Percentiles rank a stretch among this genome's conserved stretches.
These are phyloP conservation scores for Centropus bengalensis DNA, from an alignment of 2,113 vertebrate genomes.

Conservation along the genomic window DNA sequence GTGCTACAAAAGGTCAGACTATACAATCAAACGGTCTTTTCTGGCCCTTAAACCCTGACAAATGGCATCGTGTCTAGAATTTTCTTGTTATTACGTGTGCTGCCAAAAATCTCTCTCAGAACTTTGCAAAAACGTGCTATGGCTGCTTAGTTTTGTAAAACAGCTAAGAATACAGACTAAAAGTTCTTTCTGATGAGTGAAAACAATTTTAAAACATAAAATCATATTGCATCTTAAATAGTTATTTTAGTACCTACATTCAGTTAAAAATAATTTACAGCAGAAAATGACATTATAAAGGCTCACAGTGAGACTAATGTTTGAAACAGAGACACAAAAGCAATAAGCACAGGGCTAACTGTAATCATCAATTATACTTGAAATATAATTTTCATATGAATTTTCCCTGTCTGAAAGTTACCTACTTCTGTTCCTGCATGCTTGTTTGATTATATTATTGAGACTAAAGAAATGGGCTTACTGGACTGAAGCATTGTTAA, in stretches of 20 bases:
- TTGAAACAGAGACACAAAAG: neutral
- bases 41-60: neutral
- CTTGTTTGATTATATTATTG: neutral
- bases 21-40: neutral
- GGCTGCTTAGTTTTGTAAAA: neutral
- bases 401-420: neutral
- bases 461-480: neutral
- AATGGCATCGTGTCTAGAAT: neutral
- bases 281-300: neutral
- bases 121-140: neutral
- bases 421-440: neutral
- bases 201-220: neutral
- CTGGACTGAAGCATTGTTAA: fast-evolving
- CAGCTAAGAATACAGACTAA: neutral
- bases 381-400: neutral
- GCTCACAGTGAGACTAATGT: neutral
- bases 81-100: neutral
- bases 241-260: neutral
- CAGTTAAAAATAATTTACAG: neutral
- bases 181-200: neutral
- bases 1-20: neutral
- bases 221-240: neutral
- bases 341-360: neutral
- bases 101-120: neutral
- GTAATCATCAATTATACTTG: neutral